phyloP scores from a whole-genome alignment of 1,140 invertebrate species.

The Drosophila quadrilineata region DNA sequence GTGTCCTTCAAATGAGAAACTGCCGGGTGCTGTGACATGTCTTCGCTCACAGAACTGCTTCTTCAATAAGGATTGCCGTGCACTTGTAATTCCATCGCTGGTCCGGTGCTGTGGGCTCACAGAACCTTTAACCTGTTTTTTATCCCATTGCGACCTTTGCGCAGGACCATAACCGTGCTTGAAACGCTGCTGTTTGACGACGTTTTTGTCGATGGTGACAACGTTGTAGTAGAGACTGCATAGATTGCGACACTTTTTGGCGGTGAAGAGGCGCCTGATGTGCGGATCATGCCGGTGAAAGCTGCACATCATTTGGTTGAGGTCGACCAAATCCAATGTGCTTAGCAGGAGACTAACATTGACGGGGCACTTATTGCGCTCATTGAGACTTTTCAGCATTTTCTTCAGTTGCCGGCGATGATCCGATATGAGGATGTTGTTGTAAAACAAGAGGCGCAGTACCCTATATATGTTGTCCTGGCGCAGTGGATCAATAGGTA shows the following conservation, averaged over 20 bases:
- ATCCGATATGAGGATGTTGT: slow-evolving; percentile 16
- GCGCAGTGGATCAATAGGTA: slow-evolving; percentile 45
- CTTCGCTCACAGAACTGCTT: slow-evolving; percentile 10
- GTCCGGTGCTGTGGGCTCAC: too few species aligned
- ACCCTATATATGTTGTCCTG: slow-evolving; percentile 35
- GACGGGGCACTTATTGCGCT: slow-evolving; percentile 1
- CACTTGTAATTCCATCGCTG: not conserved
- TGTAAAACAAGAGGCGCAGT: slow-evolving; percentile 49
- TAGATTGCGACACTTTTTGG: slow-evolving; percentile 14
- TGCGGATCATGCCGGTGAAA: slow-evolving; percentile 25
- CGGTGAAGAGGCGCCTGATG: slow-evolving; percentile 2
- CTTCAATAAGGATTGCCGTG: not conserved
- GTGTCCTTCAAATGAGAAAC: too few species aligned
- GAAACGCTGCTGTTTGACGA: not conserved
- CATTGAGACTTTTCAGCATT: slow-evolving; percentile 42
- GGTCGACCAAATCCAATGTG: not conserved
- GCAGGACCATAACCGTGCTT: not conserved
- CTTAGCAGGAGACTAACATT: slow-evolving; percentile 27
- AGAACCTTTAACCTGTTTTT: too few species aligned
- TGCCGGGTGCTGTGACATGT: too few species aligned
- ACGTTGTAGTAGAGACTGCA: slow-evolving; percentile 33
- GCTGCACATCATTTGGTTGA: slow-evolving; percentile 47
- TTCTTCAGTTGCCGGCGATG: slow-evolving; percentile 23
- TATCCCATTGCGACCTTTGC: too few species aligned
- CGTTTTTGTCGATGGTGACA: slow-evolving; percentile 20